Evolutionary conservation across 53 echinoderm and acorn worm genomes (phyloP).

Genomic region (Echinarachnius parma): DNA sequence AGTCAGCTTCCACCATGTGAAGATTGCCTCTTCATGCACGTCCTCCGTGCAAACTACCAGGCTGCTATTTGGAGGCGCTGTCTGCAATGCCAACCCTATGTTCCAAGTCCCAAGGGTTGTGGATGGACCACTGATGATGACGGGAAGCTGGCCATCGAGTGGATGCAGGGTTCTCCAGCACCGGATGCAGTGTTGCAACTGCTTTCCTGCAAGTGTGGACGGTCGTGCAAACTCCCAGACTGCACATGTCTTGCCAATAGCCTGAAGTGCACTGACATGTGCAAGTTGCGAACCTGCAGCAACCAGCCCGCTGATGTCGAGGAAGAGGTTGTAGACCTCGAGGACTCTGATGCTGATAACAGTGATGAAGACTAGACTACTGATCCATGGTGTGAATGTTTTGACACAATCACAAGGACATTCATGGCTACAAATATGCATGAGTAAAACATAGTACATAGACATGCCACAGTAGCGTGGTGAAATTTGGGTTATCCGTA

Average conservation of each 20-base stretch:
- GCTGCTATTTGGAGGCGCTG: constrained; percentile 36
- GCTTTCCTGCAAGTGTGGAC: constrained; percentile 49
- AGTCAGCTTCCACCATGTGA: constrained; percentile 51
- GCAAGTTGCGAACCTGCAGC: constrained; percentile 39
- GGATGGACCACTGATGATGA: constrained; percentile 34
- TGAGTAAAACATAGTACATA: too few relatives aligned
- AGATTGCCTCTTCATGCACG: constrained; percentile 37
- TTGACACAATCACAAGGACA: too few relatives aligned
- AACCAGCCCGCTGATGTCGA: constrained; percentile 26
- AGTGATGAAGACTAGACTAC: too few relatives aligned
- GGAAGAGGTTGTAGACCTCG: background rate
- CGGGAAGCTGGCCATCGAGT: constrained; percentile 34
- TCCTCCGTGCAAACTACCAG: constrained; percentile 48
- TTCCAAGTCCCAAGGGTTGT: constrained; percentile 31
- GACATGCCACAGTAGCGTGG: too few relatives aligned
- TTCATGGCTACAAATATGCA: too few relatives aligned
- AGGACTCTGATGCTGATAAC: constrained; percentile 1
- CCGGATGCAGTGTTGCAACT: constrained; percentile 47
- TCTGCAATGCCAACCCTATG: constrained; percentile 1
- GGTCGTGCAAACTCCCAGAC: constrained; percentile 44
- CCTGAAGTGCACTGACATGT: constrained; percentile 42
- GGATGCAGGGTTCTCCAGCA: constrained; percentile 51
- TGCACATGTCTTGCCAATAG: constrained; percentile 45
- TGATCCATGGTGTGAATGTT: too few relatives aligned
- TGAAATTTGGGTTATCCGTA: too few relatives aligned